Conservation (phyloP, 2,797 vertebrate genomes). For the Lutjanus campechanus region DNA sequence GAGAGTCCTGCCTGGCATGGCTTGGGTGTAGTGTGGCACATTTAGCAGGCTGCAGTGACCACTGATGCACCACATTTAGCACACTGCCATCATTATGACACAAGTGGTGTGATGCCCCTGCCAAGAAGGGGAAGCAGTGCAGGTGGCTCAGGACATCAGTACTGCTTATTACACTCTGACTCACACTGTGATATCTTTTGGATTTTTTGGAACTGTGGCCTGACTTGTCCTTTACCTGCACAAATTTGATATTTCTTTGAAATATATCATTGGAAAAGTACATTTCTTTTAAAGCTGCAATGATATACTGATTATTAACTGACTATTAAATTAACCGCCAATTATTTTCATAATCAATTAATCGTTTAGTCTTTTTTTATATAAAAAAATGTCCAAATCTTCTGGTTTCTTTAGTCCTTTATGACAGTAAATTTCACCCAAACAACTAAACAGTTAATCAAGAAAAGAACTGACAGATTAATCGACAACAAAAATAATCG, state of each 20-base stretch:
- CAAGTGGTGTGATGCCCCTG: constrained; percentile 32
- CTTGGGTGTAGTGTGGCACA: constrained; percentile 50
- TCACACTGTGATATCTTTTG: constrained; percentile 2
- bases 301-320: too few relatives aligned
- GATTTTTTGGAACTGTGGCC: background rate
- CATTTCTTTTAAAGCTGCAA: too few relatives aligned
- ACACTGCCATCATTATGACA: constrained; percentile 64
- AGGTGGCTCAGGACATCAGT: constrained; percentile 28
- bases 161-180: background rate
- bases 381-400: too few relatives aligned
- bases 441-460: too few relatives aligned
- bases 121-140: constrained; percentile 41
- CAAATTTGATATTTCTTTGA: background rate
- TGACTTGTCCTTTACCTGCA: background rate
- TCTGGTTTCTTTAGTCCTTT: too few relatives aligned
- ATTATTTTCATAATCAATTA: too few relatives aligned
- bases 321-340: too few relatives aligned
- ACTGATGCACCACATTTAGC: constrained; percentile 73
- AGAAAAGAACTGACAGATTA: too few relatives aligned
- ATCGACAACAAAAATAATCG: too few relatives aligned
- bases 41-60: constrained; percentile 70
- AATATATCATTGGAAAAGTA: background rate
- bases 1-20: constrained; percentile 56
- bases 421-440: too few relatives aligned
- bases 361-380: too few relatives aligned